Evolutionary conservation across 2,797 vertebrate genomes (phyloP).

Genomic region (Periophthalmus magnuspinnatus): DNA sequence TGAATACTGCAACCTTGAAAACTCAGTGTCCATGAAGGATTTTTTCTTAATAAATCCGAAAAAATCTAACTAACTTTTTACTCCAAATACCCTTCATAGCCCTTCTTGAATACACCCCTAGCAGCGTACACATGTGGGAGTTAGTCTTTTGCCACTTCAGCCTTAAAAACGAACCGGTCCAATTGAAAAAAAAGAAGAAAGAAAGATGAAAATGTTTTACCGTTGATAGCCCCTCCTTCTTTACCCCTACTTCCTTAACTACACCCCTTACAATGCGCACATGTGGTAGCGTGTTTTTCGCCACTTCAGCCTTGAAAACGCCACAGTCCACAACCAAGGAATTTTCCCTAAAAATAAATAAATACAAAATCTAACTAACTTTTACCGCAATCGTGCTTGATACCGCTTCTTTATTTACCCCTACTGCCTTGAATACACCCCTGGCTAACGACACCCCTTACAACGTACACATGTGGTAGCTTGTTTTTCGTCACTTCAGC

Average conservation of each 20-base stretch:
- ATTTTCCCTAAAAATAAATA: neutral
- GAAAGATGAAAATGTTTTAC: neutral
- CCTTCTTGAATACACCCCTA: neutral
- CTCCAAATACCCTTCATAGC: neutral
- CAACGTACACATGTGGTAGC: no score
- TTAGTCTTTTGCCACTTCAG: neutral
- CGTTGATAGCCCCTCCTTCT: neutral
- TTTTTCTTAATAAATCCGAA: no score
- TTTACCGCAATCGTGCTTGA: no score
- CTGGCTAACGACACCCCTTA: no score
- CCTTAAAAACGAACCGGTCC: slow-evolving; percentile 22
- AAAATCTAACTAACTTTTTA: no score
- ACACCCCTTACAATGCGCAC: neutral
- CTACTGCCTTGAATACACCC: no score
- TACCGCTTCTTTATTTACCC: no score
- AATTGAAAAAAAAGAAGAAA: neutral
- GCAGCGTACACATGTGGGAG: neutral
- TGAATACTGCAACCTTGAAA: no score
- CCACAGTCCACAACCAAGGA: neutral
- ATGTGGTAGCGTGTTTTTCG: neutral
- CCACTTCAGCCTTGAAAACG: neutral
- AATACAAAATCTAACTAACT: no score
- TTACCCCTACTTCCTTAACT: neutral
- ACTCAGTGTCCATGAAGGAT: no score
- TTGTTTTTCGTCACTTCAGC: no score